phyloP scores from a whole-genome alignment of 2,888 invertebrate species.

The Patella caerulea region DNA sequence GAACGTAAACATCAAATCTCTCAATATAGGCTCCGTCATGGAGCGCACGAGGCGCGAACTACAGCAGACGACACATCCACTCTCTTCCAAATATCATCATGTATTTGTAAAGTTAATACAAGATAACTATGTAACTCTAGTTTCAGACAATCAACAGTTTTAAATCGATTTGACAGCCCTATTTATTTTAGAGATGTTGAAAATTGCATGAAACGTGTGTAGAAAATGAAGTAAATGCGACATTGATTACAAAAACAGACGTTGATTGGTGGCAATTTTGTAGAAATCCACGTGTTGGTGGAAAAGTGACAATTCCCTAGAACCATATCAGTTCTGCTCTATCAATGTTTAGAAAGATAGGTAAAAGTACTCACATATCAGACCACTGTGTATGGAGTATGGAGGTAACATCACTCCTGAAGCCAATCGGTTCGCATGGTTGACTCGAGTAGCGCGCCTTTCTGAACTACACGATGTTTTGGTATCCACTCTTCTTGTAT shows the following conservation, averaged over 20 bases:
- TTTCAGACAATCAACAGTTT: conserved; percentile 1
- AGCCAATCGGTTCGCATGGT: background rate
- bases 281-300: conserved; percentile 9
- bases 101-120: too few species aligned
- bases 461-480: too few species aligned
- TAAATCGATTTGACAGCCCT: conserved; percentile 4
- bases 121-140: too few species aligned
- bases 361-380: background rate
- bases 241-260: background rate
- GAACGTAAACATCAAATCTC: too few species aligned
- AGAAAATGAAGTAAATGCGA: conserved; percentile 5
- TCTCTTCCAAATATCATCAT: too few species aligned
- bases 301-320: background rate
- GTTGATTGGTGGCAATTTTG: background rate
- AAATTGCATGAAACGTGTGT: conserved; percentile 3
- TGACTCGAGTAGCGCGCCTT: too few species aligned
- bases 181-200: conserved; percentile 4
- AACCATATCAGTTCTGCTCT: background rate
- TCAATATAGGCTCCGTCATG: background rate
- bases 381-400: background rate
- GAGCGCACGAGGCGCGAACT: conserved; percentile 1
- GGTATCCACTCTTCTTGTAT: too few species aligned
- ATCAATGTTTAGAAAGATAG: background rate
- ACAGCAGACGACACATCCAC: background rate
- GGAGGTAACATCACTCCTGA: background rate